These are phyloP conservation scores for Drosophila parabipectinata DNA, from an alignment of 1,140 invertebrate species.

Conservation along the genomic window DNA sequence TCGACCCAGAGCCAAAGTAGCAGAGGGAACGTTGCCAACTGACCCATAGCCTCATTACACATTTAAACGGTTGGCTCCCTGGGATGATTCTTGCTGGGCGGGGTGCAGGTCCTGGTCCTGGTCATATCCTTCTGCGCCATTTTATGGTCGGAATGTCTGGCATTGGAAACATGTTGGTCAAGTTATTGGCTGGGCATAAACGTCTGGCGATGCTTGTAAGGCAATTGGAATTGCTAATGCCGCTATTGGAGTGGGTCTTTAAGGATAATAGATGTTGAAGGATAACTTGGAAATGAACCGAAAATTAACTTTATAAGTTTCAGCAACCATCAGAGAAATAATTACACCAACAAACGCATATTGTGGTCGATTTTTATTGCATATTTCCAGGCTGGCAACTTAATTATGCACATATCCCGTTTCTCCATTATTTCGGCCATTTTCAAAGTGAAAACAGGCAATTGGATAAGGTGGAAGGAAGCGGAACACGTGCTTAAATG, in stretches of 20 bases:
- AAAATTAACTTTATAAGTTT: slow-evolving; percentile 1
- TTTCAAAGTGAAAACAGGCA: slow-evolving; percentile 11
- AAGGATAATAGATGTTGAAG: not conserved
- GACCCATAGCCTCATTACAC: slow-evolving; percentile 48
- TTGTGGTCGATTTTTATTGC: slow-evolving; percentile 39
- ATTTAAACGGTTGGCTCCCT: slow-evolving; percentile 48
- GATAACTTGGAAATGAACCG: not conserved
- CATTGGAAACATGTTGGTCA: slow-evolving; percentile 23
- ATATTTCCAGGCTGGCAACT: slow-evolving; percentile 60
- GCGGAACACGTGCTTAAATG: slow-evolving; percentile 55
- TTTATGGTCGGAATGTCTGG: slow-evolving; percentile 26
- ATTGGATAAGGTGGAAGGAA: slow-evolving; percentile 15
- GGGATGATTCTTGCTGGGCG: slow-evolving; percentile 1
- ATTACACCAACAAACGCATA: not conserved
- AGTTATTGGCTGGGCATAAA: slow-evolving; percentile 14
- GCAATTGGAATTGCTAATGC: slow-evolving; percentile 24
- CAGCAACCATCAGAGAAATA: slow-evolving; percentile 1
- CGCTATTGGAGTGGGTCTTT: not conserved
- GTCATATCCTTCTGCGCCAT: not conserved
- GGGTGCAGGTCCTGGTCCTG: slow-evolving; percentile 7
- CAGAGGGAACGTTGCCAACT: slow-evolving; percentile 28
- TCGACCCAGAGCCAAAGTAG: slow-evolving; percentile 20
- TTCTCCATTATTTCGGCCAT: slow-evolving; percentile 40
- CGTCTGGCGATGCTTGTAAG: slow-evolving; percentile 16
- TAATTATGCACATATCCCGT: slow-evolving; percentile 56